Evolutionary conservation across 2,888 invertebrate species (phyloP).

Genomic region (Conistra vaccinii): DNA sequence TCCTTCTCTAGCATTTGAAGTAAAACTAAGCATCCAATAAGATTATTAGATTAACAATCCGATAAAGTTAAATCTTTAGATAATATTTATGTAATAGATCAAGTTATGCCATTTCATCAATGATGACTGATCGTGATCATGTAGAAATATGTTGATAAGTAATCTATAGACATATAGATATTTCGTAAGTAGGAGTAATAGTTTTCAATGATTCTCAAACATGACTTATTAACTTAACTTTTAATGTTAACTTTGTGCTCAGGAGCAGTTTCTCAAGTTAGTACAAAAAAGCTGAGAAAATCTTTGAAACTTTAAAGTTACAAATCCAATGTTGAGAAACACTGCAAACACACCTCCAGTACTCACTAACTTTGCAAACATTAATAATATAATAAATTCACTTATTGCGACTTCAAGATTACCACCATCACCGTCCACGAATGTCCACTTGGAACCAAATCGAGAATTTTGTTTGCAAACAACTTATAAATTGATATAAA

Average conservation of each 20-base stretch:
- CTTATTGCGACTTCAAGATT: slow-evolving; percentile 28
- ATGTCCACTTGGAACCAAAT: slow-evolving; percentile 72
- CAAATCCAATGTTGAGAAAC: slow-evolving; percentile 42
- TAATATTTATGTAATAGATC: slow-evolving; percentile 50
- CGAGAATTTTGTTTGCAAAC: slow-evolving; percentile 57
- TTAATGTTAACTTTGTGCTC: background rate
- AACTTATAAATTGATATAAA: slow-evolving; percentile 41
- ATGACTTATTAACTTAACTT: background rate
- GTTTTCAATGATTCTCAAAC: slow-evolving; percentile 10
- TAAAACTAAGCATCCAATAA: background rate
- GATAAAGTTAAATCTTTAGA: slow-evolving; percentile 25
- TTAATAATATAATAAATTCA: slow-evolving; percentile 35
- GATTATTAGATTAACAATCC: slow-evolving; percentile 14
- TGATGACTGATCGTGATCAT: slow-evolving; percentile 36
- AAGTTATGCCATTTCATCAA: slow-evolving; percentile 42
- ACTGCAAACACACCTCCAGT: slow-evolving; percentile 27
- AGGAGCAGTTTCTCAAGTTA: slow-evolving; percentile 6
- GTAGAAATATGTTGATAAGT: background rate
- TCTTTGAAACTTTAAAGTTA: slow-evolving; percentile 7
- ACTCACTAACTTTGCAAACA: slow-evolving; percentile 43
- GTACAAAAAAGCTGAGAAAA: background rate
- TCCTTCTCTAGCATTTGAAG: background rate
- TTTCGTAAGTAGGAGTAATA: slow-evolving; percentile 23
- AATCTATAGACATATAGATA: slow-evolving; percentile 4
- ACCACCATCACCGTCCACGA: slow-evolving; percentile 36